Base-by-base conservation (phyloP, 2,113 vertebrate genomes). In the Herpetotheres cachinnans region DNA sequence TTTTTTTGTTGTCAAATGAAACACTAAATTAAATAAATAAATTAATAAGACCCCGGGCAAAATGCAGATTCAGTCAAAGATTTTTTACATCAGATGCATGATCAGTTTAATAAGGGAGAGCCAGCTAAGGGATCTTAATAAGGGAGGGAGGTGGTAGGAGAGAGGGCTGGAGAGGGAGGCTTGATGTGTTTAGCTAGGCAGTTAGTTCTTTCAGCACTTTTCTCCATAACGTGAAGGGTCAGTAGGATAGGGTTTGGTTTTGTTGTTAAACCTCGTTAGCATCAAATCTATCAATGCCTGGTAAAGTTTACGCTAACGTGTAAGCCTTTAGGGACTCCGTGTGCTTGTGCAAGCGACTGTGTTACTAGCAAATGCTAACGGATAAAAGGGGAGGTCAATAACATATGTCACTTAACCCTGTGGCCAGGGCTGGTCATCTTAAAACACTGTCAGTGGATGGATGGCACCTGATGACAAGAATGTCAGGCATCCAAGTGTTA, bases 121-220 rank as follows among this genome's bases (percentile, higher is more conserved):
- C 18, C 71, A 71, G 47, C 83, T 79, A 76, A 91, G n/a, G n/a
- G n/a, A n/a, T n/a, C n/a, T n/a, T n/a, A n/a, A n/a, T n/a, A n/a
- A 78, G 89, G 88, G 70, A 90, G 63, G 61, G 83, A 90, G 81
- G 38, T 8, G 38, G 54, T 30, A 84, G 69, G 62, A 81, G 65
- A 72, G 73, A 42, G 47, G 77, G 77, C 42, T 55, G 8, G 83
- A 67, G 72, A 25, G 40, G 42, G 61, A 61, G 77, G 56, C 38
- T 85, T 67, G 71, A 22, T 73, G 49, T 77, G 62, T 82, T 95
- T 26, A 71, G 54, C 69, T 89, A 38, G n/a, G 77, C 82, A 79
- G 76, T 74, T 78, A 70, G 94, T 80, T 79, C 82, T 72, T 86
- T 92, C 94, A 96, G 86, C 96, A 90, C 24, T 90, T 94, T 66